A percentile compares a stretch with the other conserved stretches of the same genome.
These are phyloP conservation scores for Prinia subflava DNA, from an alignment of 2,113 vertebrate species.

Conservation along the genomic window DNA sequence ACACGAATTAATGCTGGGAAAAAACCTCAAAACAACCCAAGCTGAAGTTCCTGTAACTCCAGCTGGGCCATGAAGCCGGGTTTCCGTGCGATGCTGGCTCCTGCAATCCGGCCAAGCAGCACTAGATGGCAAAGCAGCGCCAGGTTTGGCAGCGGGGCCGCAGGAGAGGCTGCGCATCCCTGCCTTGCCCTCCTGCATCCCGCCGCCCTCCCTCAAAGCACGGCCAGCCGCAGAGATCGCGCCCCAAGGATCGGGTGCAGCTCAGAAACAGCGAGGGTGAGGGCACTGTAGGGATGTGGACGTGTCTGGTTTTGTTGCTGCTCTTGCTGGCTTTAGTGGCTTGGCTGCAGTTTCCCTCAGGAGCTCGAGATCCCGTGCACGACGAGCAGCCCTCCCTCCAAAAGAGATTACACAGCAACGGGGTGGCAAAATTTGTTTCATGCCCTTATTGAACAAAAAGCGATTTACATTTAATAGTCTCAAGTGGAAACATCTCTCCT, in stretches of 20 bases:
- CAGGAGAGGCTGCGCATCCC: neutral
- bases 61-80: fast-evolving
- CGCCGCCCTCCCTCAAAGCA: neutral
- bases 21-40: too few relatives aligned
- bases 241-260: fast-evolving
- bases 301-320: neutral
- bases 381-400: neutral
- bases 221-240: fast-evolving
- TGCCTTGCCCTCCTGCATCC: neutral
- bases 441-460: neutral
- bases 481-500: neutral
- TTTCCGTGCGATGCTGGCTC: neutral
- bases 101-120: slow-evolving; percentile 51
- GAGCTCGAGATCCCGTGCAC: neutral
- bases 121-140: slow-evolving; percentile 77
- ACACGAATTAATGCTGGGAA: neutral
- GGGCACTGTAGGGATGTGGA: fast-evolving
- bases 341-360: neutral
- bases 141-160: neutral
- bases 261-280: fast-evolving
- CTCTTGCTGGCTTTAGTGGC: neutral
- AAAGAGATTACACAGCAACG: neutral
- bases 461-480: neutral
- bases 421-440: neutral
- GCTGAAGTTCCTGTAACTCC: neutral